Evolutionary conservation across 2,888 invertebrate species (phyloP).

Genomic region (Eueremaeus valkanovi): DNA sequence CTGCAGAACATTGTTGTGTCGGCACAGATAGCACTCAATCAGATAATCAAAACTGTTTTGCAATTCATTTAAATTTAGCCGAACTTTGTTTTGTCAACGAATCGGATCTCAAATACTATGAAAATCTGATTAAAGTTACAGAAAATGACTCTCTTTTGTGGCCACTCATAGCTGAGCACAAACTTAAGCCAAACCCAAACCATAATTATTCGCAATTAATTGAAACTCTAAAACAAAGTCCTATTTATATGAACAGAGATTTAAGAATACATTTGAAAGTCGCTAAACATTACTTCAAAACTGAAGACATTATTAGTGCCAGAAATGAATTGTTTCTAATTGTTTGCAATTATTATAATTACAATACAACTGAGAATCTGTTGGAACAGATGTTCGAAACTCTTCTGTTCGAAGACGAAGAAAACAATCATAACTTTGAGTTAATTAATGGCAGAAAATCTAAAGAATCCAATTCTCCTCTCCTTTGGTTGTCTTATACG

Average conservation of each 20-base stretch:
- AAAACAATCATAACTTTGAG: constrained; percentile 31
- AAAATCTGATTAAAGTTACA: background rate
- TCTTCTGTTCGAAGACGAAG: constrained; percentile 20
- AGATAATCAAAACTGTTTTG: background rate
- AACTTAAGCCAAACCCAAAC: background rate
- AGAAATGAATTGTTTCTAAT: constrained; percentile 25
- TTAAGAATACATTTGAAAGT: background rate
- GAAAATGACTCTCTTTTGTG: background rate
- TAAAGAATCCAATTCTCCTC: constrained; percentile 20
- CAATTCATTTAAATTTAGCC: constrained; percentile 37
- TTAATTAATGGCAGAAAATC: constrained; percentile 20
- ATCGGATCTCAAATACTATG: background rate
- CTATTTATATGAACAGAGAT: background rate
- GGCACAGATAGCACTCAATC: background rate
- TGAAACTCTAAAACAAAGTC: background rate
- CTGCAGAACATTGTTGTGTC: constrained; percentile 23
- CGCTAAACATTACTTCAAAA: background rate
- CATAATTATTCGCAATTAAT: background rate
- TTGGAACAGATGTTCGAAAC: constrained; percentile 3
- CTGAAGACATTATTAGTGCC: background rate
- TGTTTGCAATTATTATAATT: constrained; percentile 16
- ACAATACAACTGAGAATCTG: background rate
- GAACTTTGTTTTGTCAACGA: constrained; percentile 26
- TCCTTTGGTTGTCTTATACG: constrained; percentile 32
- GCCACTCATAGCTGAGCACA: background rate